Evolutionary conservation across 23 tunicate species (phyloP).

Genomic region (Trididemnum miniatum): DNA sequence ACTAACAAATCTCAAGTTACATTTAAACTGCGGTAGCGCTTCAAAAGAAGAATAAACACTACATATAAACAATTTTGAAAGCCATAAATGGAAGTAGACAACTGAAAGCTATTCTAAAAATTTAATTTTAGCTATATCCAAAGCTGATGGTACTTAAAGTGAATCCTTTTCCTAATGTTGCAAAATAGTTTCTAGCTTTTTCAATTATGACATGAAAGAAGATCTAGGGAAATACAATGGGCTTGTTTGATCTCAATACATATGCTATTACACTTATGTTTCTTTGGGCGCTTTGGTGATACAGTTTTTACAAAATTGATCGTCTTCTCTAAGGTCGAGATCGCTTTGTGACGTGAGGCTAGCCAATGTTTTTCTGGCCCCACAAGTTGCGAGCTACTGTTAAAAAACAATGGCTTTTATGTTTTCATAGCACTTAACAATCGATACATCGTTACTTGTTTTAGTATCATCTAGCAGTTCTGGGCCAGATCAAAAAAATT

Average conservation of each 20-base stretch:
- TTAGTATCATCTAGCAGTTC: neutral
- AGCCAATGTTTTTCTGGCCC: slow-evolving; percentile 24
- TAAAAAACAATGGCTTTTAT: slow-evolving; percentile 14
- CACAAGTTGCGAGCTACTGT: neutral
- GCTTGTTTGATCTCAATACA: neutral
- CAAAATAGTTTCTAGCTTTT: neutral
- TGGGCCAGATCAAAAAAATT: neutral
- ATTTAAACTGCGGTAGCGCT: too few relatives aligned
- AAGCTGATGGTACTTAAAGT: too few relatives aligned
- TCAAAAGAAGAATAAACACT: too few relatives aligned
- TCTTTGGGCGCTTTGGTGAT: neutral
- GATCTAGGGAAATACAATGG: neutral
- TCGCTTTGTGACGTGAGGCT: neutral
- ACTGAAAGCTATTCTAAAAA: too few relatives aligned
- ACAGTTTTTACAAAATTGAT: neutral
- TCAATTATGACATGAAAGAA: neutral
- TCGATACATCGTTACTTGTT: slow-evolving; percentile 12
- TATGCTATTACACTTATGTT: neutral
- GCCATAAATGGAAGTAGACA: too few relatives aligned
- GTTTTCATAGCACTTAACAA: slow-evolving; percentile 8
- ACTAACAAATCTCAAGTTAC: too few relatives aligned
- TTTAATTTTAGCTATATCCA: too few relatives aligned
- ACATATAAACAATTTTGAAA: too few relatives aligned
- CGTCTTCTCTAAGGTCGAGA: slow-evolving; percentile 8
- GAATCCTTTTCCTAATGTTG: neutral